Base-by-base conservation (phyloP, 2,797 vertebrate species). In the Brotula barbata region DNA sequence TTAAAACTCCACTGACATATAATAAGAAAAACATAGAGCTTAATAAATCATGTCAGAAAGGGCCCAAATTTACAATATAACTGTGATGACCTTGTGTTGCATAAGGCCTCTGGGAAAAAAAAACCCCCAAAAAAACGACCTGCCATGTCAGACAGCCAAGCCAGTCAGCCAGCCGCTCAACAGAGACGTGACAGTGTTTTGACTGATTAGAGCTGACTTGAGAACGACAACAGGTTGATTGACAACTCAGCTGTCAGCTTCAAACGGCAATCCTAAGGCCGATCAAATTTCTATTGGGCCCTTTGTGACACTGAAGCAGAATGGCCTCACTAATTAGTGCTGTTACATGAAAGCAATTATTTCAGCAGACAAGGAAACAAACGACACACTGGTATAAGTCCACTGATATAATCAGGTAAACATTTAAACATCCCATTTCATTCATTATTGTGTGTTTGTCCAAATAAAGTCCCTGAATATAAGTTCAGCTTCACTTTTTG, bases 211-310 rank as follows among this genome's bases (percentile, higher is more conserved):
- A 59, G 45, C 16, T 39, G 1, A 2, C 17, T 56, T 20, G 40
- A 43, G 16, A 10, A 23, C 25, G 14, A 64, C n/a, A 37, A 15
- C 6, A 33, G 65, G 62, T 48, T 14, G 2, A 22, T 34, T 48
- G 60, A 23, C 55, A 13, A 37, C 36, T 55, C 54, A 71, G 45
- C 46, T 80, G 37, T 67, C 16, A 14, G 51, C 53, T 46, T 64
- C n/a, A 66, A 65, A 65, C 16, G 41, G 43, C 68, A 48, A 12
- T 34, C 34, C 54, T 12, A 17, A 40, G 46, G 10, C 12, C 22
- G 50, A 78, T 79, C 56, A 4, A 48, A 71, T 76, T 73, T 62
- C 71, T 12, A 10, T 28, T 61, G 11, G 23, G 40, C 63, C 50
- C 59, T 40, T 1, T 10, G 45, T 50, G 25, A 63, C 40, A 49